phyloP scores from a whole-genome alignment of 2,797 vertebrate genomes.

The Antennarius maculatus region DNA sequence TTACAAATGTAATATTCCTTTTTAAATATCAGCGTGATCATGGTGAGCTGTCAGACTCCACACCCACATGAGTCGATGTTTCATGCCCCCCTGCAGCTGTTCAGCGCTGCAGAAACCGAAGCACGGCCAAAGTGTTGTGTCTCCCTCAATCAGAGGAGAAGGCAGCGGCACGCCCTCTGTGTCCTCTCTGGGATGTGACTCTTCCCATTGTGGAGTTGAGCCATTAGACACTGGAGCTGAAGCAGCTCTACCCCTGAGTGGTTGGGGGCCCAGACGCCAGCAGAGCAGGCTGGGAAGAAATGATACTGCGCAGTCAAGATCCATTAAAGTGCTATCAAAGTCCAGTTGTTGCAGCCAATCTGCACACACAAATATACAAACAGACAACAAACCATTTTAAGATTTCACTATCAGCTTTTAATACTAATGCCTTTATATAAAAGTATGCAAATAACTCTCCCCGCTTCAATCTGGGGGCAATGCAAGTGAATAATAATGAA shows the following conservation, averaged over 20 bases:
- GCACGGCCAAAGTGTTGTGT: slow-evolving; percentile 22
- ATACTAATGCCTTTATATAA: slow-evolving; percentile 44
- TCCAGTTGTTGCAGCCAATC: slow-evolving; percentile 56
- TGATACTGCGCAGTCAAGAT: background rate
- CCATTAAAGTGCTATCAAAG: slow-evolving; percentile 29
- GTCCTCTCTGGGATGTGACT: slow-evolving; percentile 27
- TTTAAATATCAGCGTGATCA: too few species aligned
- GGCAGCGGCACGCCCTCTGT: slow-evolving; percentile 14
- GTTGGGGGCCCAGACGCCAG: background rate
- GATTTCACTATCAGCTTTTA: slow-evolving; percentile 16
- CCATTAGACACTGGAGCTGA: slow-evolving; percentile 24
- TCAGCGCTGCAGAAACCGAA: slow-evolving; percentile 19
- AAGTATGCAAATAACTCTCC: slow-evolving; percentile 7
- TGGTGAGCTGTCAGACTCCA: slow-evolving; percentile 2
- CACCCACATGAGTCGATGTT: background rate
- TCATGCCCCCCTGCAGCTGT: slow-evolving; percentile 40
- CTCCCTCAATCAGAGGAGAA: slow-evolving; percentile 11
- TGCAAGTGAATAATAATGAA: background rate
- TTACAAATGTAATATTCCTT: too few species aligned
- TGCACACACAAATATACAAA: slow-evolving; percentile 29
- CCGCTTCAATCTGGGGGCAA: background rate
- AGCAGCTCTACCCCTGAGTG: slow-evolving; percentile 9
- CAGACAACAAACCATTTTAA: slow-evolving; percentile 4
- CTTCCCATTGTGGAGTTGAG: slow-evolving; percentile 10
- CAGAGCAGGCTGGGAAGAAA: slow-evolving; percentile 3